A percentile compares a stretch with the other conserved stretches of the same genome.
phyloP scores from a whole-genome alignment of 2,888 invertebrate species.

The Ametastegia equiseti region DNA sequence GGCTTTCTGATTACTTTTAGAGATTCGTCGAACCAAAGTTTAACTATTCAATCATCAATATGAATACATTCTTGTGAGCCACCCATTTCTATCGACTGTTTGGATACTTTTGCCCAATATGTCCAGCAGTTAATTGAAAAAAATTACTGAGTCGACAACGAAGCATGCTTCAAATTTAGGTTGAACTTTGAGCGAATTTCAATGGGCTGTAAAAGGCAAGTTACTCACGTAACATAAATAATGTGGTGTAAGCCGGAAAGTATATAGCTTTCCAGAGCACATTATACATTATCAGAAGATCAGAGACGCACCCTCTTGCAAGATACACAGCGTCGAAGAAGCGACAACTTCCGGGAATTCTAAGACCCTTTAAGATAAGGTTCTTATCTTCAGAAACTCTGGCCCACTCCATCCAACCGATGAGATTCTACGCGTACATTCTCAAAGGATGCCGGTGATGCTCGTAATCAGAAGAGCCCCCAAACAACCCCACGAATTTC shows the following conservation, averaged over 20 bases:
- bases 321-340: conserved; percentile 16
- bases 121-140: no score
- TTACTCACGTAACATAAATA: neutral
- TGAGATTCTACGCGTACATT: neutral
- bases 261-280: neutral
- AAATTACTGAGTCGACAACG: no score
- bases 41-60: no score
- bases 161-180: no score
- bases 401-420: neutral
- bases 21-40: no score
- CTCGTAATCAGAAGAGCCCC: conserved; percentile 30
- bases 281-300: conserved; percentile 14
- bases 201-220: neutral
- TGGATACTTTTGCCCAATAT: no score
- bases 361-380: conserved; percentile 18
- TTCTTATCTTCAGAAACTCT: conserved; percentile 15
- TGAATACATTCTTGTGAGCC: no score
- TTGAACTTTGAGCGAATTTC: neutral
- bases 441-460: conserved; percentile 30
- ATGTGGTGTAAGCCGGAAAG: neutral
- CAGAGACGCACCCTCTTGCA: neutral
- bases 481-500: conserved; percentile 28
- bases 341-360: conserved; percentile 6
- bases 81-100: no score
- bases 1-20: no score